Evolutionary conservation across 2,113 vertebrate species (phyloP), one percentile per base, ranked within the genome.

Genomic region (Pelecanus crispus): DNA sequence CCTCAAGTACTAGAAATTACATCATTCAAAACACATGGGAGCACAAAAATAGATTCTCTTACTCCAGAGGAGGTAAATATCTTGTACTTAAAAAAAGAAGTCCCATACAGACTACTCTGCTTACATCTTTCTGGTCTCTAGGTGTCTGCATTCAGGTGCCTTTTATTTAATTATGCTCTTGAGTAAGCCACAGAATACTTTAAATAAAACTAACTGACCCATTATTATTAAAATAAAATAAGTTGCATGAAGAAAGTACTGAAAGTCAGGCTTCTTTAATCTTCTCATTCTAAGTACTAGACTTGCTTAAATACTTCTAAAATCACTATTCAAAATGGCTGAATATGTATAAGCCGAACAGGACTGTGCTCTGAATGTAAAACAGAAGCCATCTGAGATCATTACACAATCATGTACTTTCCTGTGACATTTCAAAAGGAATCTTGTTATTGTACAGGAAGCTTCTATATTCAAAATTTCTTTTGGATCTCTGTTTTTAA

Each of bases 221-320:
- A 71, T 88, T 92, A 88, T 92, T 89, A 89, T 81, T 94, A 52
- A 82, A 91, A 95, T 95, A 25, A 74, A 82, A 81, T 73, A 75
- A 84, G 82, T 75, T 91, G 13, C 52, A 72, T 34, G 29, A 79
- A 65, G 31, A 36, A 91, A 77, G 50, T 58, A 42, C 19, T 82
- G 50, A 72, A 84, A 91, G 56, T 82, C 87, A 93, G 42, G 53
- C 58, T 94, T 96, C 65, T 90, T 94, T 90, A 92, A 82, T 61
- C 52, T 92, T 78, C 40, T 91, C 75, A 91, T 91, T 91, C 49
- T 72, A 89, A 80, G 28, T 8, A 82, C 88, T 85, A 82, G 62
- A 61, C 28, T 88, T 82, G 26, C 28, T 56, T 68, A 92, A 94
- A 90, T 90, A 68, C 36, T 74, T 91, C n/a, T 74, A 32, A 87